Evolutionary conservation across 2,888 invertebrate species (phyloP), one percentile per base, ranked within the genome.

Genomic region (Desoria tigrina): DNA sequence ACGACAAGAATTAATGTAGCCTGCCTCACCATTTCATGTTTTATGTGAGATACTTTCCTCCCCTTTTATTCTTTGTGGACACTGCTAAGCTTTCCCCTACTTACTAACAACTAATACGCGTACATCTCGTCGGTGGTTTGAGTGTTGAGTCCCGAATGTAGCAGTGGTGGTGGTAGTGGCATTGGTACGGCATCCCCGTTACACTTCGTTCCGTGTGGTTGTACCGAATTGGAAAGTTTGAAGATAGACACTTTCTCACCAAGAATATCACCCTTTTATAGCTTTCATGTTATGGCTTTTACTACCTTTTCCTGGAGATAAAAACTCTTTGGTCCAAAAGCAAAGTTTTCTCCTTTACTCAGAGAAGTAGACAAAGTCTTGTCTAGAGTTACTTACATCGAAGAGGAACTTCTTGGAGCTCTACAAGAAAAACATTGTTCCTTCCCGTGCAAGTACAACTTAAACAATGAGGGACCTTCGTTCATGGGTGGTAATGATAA

Each of bases 1-100:
- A 63, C 60, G 67, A 63, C 60, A 61, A 49, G 57, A 56, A 67
- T 56, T 55, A 51, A 57, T 57, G 57, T 57, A 57, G 57, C 57
- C 42, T 57, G 42, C 57, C 55, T 32, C 37, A 55, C 55, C 37
- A 55, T 55, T 57, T 37, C 57, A 37, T 24, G 57, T 57, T 55
- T 57, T 57, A 57, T 57, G 57, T 27, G 57, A 55, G 14, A 55
- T 55, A 32, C 55, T 28, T 55, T 55, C 55, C 55, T 55, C 55
- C 55, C 37, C 37, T 55, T 55, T 7, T 49, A 39, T 39, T 39
- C 39, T 39, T 49, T 21, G 18, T 18, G 49, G 18, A 49, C 49
- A 49, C 21, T 21, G 14, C 49, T 16, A n/a, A 39, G 39, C 39
- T 39, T 39, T 39, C 39, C 9, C 39, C 39, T n/a, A 39, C 39